Evolutionary conservation across 2,888 invertebrate genomes (phyloP), one percentile per base, ranked within the genome.

Genomic region (Drosophila setosimentum): DNA sequence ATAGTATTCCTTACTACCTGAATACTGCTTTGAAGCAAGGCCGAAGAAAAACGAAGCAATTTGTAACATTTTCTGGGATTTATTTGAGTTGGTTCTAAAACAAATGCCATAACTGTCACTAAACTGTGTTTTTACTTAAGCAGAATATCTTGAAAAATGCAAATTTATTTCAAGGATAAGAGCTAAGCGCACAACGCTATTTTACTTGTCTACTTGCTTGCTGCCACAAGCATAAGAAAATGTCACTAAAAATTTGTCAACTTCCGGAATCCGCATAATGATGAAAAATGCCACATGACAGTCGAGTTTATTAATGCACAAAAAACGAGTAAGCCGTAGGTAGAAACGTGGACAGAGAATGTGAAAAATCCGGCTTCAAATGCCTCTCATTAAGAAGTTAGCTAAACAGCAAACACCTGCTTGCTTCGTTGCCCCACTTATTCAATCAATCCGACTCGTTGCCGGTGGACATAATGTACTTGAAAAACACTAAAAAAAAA

Each of bases 161-260:
- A 78, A 79, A 76, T 82, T 74, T 68, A 54, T 79, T 89, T 77
- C 89, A 87, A 87, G 89, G 84, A 87, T 89, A 82, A 74, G 72
- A 70, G 76, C 64, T 27, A 50, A 58, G 69, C 37, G 48, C 27
- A 33, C 55, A 62, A 33, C 61, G 50, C 62, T 54, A 35, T 53
- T 51, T 16, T n/a, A 8, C 33, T 33, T 11, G 57, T 49, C 54
- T 27, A 51, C 35, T 59, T 33, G 33, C 51, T 59, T 49, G 48
- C 37, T 55, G 70, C 68, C 51, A 66, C 64, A 71, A 68, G 74
- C 67, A 53, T 32, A 61, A 73, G 78, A 76, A 80, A 80, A 73
- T 83, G 80, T 79, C 82, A 72, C 49, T 40, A 68, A 66, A 16
- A 89, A 89, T 87, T 89, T 87, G 87, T 89, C 84, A 88, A 68